Base-by-base conservation (phyloP, 2,888 invertebrate species). In the Amblyteles armatorius region DNA sequence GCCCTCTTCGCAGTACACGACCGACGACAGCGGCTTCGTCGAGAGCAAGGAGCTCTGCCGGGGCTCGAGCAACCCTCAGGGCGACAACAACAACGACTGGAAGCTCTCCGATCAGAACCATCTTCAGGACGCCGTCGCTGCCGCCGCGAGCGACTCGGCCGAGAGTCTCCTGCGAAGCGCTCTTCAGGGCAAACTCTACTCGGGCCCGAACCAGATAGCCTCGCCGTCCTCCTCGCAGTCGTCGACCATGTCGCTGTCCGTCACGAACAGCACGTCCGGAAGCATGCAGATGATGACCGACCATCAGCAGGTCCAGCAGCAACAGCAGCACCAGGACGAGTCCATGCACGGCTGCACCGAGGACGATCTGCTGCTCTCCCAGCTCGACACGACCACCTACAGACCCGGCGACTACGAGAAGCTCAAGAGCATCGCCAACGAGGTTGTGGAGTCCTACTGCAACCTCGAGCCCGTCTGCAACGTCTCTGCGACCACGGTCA, bases 81-180 rank as follows among this genome's bases (percentile, higher is more conserved):
- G 77, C 79, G 93, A 97, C 90, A 97, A 97, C 92, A 97, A 97
- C 93, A 97, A 97, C 93, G 97, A 97, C 93, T 97, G 97, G 97
- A 97, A 97, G 92, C 95, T 97, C 92, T 96, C 96, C 80, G 96
- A 97, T 92, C 96, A 97, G 93, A 97, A 97, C 91, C 90, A 89
- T 55, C 86, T 93, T 0, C 91, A 92, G 40, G 92, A 92, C 16
- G 90, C 90, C 0, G 90, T 87, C 0, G 86, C 89, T 19, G 91
- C 89, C 19, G 91, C 89, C 0, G 88, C 90, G 0, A 90, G 88
- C 7, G 93, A 94, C 26, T 94, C 94, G 5, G 94, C 97, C 26
- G 97, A 97, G 91, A 97, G 97, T 44, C 94, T 98, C 86, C 94
- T 98, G 87, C 95, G 98, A 89, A 98, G 96, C 92, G 98, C 98